phyloP scores from a whole-genome alignment of 2,888 invertebrate species.

The Protophormia terraenovae region DNA sequence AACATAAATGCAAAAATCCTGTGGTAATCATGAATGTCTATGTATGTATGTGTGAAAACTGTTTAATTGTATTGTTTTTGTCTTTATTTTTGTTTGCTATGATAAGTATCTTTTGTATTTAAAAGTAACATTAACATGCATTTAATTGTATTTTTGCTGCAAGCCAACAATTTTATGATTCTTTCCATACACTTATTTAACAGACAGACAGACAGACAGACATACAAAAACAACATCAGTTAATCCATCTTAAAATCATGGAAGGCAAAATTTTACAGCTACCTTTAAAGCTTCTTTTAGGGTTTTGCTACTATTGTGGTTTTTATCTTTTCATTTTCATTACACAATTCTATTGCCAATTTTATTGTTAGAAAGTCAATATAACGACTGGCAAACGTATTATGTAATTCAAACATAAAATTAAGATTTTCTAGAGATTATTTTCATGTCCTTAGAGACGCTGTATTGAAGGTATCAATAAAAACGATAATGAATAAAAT shows the following conservation, averaged over 20 bases:
- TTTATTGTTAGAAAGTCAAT: slow-evolving; percentile 61
- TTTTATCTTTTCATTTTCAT: slow-evolving; percentile 56
- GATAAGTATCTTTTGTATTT: background rate
- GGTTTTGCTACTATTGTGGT: slow-evolving; percentile 42
- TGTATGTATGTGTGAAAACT: background rate
- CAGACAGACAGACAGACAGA: slow-evolving; percentile 19
- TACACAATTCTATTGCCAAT: slow-evolving; percentile 49
- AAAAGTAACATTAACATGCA: slow-evolving; percentile 67
- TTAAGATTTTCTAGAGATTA: slow-evolving; percentile 61
- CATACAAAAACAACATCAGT: slow-evolving; percentile 31
- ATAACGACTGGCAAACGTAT: too few species aligned
- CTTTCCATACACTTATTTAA: slow-evolving; percentile 5
- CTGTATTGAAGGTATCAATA: background rate
- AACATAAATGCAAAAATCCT: slow-evolving; percentile 4
- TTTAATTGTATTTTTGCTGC: slow-evolving; percentile 69
- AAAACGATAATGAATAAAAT: slow-evolving; percentile 64
- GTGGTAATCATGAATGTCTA: background rate
- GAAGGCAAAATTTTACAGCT: slow-evolving; percentile 16
- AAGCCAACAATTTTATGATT: slow-evolving; percentile 55
- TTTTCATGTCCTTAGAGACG: slow-evolving; percentile 39
- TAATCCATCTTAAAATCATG: slow-evolving; percentile 57
- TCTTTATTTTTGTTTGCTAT: slow-evolving; percentile 9
- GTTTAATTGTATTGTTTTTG: slow-evolving; percentile 46
- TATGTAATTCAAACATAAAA: slow-evolving; percentile 43
- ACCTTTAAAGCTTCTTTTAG: background rate